Percentiles rank a stretch among this genome's conserved stretches.
phyloP scores from a whole-genome alignment of 2,113 vertebrate species.

The Mus spicilegus region DNA sequence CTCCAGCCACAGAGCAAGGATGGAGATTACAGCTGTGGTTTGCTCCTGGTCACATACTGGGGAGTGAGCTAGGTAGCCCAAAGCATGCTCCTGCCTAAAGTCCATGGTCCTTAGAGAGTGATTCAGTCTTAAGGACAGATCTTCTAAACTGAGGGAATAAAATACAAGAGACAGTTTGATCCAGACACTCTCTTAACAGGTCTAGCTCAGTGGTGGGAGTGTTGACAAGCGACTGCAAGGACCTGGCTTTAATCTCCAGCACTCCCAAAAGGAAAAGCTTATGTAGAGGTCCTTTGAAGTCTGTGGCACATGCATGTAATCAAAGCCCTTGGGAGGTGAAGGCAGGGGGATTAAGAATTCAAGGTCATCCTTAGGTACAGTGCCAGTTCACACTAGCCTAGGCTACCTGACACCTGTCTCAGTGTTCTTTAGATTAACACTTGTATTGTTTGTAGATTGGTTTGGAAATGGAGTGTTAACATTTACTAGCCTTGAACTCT shows the following conservation, averaged over 20 bases:
- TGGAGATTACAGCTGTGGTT: neutral
- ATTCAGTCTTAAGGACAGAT: neutral
- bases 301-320: neutral
- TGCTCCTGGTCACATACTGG: neutral
- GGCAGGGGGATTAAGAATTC: neutral
- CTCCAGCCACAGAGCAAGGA: neutral
- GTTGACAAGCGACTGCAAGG: neutral
- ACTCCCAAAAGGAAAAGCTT: neutral
- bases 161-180: neutral
- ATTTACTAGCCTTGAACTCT: neutral
- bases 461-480: neutral
- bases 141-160: neutral
- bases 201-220: neutral
- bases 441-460: neutral
- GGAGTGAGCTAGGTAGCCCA: neutral
- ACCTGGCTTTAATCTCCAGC: neutral
- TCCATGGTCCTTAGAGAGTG: neutral
- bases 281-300: neutral
- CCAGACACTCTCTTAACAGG: constrained; percentile 45
- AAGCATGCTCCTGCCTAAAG: neutral
- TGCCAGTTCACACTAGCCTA: neutral
- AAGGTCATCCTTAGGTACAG: neutral
- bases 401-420: neutral
- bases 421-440: constrained; percentile 42
- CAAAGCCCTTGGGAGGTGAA: neutral